Conservation (phyloP, 2,113 vertebrate genomes). For the Paedocypris sp. region DNA sequence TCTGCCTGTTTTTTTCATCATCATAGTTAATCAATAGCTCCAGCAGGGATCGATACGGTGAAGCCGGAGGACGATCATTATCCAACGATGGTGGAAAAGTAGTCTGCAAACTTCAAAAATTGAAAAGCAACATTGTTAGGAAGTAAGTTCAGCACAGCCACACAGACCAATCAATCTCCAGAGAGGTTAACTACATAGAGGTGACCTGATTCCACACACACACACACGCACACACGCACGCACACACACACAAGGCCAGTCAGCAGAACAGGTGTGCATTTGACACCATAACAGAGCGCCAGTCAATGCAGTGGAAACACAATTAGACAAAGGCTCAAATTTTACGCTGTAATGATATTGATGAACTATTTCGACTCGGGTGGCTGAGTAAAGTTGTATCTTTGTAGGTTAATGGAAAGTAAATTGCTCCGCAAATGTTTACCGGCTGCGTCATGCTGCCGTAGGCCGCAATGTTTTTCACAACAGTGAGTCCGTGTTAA, state of each 20-base stretch:
- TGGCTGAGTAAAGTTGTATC: constrained; percentile 7
- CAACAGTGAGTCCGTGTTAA: neutral
- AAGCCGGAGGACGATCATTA: constrained; percentile 41
- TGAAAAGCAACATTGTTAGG: constrained; percentile 15
- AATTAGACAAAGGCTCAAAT: constrained; percentile 23
- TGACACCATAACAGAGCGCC: constrained; percentile 24
- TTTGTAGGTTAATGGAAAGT: constrained; percentile 19
- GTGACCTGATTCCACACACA: constrained; percentile 29
- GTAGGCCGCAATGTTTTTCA: neutral
- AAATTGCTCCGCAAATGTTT: constrained; percentile 22
- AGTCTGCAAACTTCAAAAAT: constrained; percentile 44
- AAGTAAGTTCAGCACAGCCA: constrained; percentile 19
- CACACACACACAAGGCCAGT: constrained; percentile 30
- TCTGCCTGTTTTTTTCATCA: constrained; percentile 43
- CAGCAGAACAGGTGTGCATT: constrained; percentile 34
- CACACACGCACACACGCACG: constrained; percentile 1
- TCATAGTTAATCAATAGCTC: constrained; percentile 46
- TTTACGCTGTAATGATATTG: constrained; percentile 22
- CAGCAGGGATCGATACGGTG: constrained; percentile 45
- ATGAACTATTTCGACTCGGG: constrained; percentile 13
- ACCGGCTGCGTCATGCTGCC: neutral
- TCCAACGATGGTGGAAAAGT: constrained; percentile 42
- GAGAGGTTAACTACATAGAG: constrained; percentile 33
- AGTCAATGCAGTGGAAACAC: constrained; percentile 36
- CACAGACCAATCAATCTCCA: constrained; percentile 29